phyloP scores from a whole-genome alignment of 2,888 invertebrate species.

The Fabriciana adippe region DNA sequence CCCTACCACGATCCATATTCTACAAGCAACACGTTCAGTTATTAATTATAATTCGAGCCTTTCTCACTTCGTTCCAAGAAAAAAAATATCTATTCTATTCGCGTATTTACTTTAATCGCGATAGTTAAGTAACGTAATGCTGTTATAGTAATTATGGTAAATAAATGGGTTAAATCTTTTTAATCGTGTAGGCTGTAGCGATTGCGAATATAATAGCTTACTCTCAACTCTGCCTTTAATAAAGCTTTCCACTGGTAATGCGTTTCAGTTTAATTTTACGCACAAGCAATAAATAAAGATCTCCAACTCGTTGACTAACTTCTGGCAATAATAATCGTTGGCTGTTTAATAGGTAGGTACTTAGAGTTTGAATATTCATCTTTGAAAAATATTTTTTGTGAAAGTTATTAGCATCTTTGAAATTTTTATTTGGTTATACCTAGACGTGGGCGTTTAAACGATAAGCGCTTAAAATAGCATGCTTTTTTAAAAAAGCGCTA shows the following conservation, averaged over 20 bases:
- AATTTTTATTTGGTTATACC: neutral
- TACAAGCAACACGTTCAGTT: neutral
- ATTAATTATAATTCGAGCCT: neutral
- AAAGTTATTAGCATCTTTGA: neutral
- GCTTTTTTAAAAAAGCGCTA: too few species aligned
- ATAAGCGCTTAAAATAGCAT: too few species aligned
- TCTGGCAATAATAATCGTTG: slow-evolving; percentile 15
- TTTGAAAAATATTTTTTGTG: neutral
- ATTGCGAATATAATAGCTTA: slow-evolving; percentile 16
- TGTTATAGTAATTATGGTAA: neutral
- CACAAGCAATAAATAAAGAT: slow-evolving; percentile 21
- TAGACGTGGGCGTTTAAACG: too few species aligned
- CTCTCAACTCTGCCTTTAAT: slow-evolving; percentile 6
- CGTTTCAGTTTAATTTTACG: slow-evolving; percentile 20
- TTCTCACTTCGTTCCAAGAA: neutral
- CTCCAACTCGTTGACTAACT: slow-evolving; percentile 18
- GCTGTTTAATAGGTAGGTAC: slow-evolving; percentile 11
- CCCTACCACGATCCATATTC: slow-evolving; percentile 1
- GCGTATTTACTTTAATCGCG: slow-evolving; percentile 1
- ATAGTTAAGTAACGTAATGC: neutral
- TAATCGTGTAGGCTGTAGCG: slow-evolving; percentile 61
- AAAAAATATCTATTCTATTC: neutral
- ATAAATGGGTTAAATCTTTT: slow-evolving; percentile 45
- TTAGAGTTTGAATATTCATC: slow-evolving; percentile 11
- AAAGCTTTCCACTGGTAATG: slow-evolving; percentile 19